Evolutionary conservation across 1,140 invertebrate genomes (phyloP).

Genomic region (Aphaenogaster ashmeadi): DNA sequence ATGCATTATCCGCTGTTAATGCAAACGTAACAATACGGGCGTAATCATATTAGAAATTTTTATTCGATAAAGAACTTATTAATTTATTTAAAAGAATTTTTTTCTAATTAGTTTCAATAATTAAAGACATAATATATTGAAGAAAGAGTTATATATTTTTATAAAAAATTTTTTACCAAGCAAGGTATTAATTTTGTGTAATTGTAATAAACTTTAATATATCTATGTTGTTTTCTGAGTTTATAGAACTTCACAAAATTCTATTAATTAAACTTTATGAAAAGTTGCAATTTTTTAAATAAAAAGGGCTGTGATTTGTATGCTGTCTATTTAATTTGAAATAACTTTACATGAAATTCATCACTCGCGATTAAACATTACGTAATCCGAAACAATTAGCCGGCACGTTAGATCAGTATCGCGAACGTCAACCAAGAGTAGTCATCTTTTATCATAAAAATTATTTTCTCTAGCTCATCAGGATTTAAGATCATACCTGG

Average conservation of each 20-base stretch:
- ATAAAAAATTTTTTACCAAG: background rate
- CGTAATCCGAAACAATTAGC: slow-evolving; percentile 72
- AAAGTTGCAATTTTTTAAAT: background rate
- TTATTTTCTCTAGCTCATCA: slow-evolving; percentile 39
- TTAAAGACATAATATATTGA: background rate
- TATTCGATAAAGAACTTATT: background rate
- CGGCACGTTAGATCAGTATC: slow-evolving; percentile 64
- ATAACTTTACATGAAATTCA: background rate
- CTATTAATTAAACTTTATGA: background rate
- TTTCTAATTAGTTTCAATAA: background rate
- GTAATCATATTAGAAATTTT: background rate
- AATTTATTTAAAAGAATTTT: slow-evolving; percentile 4
- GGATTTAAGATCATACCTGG: background rate
- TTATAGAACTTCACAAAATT: background rate
- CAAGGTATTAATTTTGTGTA: background rate
- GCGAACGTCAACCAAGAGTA: slow-evolving; percentile 10
- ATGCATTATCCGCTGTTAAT: background rate
- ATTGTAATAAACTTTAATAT: background rate
- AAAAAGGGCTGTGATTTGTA: background rate
- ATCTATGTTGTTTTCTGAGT: background rate
- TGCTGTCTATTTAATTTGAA: background rate
- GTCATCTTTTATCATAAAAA: slow-evolving; percentile 50
- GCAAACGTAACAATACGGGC: background rate
- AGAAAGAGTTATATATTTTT: background rate
- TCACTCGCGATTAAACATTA: slow-evolving; percentile 73